Evolutionary conservation across 2,888 invertebrate species (phyloP), one percentile per base, ranked within the genome.

Genomic region (Cerceris rybyensis): DNA sequence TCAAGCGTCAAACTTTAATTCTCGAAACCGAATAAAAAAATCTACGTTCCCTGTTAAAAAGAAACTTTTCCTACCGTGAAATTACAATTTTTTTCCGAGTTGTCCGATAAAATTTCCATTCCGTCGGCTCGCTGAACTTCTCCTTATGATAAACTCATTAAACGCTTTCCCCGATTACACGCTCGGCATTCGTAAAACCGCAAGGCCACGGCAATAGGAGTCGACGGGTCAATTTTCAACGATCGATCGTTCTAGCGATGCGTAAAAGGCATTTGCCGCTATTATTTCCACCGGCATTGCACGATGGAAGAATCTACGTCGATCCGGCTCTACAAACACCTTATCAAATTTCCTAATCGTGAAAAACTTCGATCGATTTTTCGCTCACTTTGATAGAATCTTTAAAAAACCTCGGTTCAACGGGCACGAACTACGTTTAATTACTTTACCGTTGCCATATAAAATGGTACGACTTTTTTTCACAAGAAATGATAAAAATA

Each of bases 161-260:
- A 54, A 54, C 9, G 39, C 14, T 13, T 13, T 49, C 41, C 16
- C 58, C 39, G 11, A 57, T 41, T 11, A 42, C 13, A 50, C 28
- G 43, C 28, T 63, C 57, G 14, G 9, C 13, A 52, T 16, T 17
- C 17, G 17, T 41, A n/a, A 65, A 71, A 59, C 60, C 8, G 28
- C 78, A 70, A 72, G 71, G 70, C 43, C 69, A 14, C 9, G 46
- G 8, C 54, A 7, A 52, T 11, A n/a, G 28, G 39, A 28, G 16
- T 4, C 11, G 43, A 54, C 63, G 28, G 28, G 39, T 70, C 67
- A 64, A 80, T 74, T 74, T 80, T 58, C 58, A 11, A 13, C 42
- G 58, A 78, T 78, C 78, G 71, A 78, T 66, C 17, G 28, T 55
- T 17, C 55, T 14, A 14, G 1, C 55, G 17, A 28, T 55, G 55